phyloP scores from a whole-genome alignment of 2,888 invertebrate species.

The Lymantria dispar region DNA sequence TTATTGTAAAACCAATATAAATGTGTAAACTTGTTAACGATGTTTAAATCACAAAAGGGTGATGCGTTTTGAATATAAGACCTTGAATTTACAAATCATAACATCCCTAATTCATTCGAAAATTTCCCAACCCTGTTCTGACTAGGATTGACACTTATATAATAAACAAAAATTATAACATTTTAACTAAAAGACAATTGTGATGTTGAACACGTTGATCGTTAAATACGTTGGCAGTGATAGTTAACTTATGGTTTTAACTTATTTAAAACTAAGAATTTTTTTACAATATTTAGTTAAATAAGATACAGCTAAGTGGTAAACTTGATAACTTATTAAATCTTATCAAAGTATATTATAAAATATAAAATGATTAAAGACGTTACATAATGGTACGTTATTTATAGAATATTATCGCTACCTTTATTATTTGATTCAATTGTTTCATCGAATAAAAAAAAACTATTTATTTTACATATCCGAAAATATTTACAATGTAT shows the following conservation, averaged over 20 bases:
- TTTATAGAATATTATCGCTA: not conserved
- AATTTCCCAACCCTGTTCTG: constrained; percentile 75
- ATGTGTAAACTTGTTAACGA: too few relatives aligned
- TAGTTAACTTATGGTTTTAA: constrained; percentile 47
- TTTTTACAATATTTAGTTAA: constrained; percentile 42
- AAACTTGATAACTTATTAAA: constrained; percentile 21
- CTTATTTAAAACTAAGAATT: constrained; percentile 17
- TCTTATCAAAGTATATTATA: constrained; percentile 8
- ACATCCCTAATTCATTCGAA: constrained; percentile 25
- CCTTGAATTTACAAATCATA: not conserved
- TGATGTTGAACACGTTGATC: constrained; percentile 43
- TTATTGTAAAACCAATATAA: too few relatives aligned
- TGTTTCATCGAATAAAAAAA: not conserved
- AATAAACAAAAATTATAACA: constrained; percentile 31
- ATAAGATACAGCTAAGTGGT: constrained; percentile 34
- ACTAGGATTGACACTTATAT: constrained; percentile 77
- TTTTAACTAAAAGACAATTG: constrained; percentile 27
- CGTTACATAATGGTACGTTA: constrained; percentile 7
- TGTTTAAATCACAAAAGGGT: too few relatives aligned
- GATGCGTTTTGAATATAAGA: not conserved
- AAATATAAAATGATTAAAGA: constrained; percentile 19
- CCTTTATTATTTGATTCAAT: not conserved
- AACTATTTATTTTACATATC: constrained; percentile 20
- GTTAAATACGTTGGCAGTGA: constrained; percentile 71
- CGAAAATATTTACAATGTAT: constrained; percentile 30